Evolutionary conservation across 2,113 vertebrate genomes (phyloP), one percentile per base, ranked within the genome.

Genomic region (Xenopus borealis): DNA sequence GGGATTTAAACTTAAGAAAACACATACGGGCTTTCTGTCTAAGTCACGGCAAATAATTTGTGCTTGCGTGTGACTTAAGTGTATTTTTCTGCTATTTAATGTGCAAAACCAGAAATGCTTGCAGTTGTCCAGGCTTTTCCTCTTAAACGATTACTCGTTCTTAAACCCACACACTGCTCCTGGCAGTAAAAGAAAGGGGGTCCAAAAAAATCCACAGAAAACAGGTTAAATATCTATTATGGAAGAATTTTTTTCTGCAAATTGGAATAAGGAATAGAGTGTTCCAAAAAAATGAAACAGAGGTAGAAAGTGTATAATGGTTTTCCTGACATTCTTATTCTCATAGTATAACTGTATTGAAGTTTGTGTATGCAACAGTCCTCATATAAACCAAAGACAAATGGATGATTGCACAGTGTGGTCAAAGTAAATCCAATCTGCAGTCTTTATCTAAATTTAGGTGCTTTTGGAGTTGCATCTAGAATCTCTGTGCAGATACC

Each of bases 221-320:
- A 58, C 16, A 46, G 16, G 55, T 18, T 17, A 16, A 18, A 7
- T 58, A 68, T 63, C 20, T 68, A 7, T 10, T 61, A 58, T 75
- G 73, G 66, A 75, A 75, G 73, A 27, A 75, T 69, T 69, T 75
- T 69, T 40, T 45, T 75, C 61, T 62, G 66, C 13, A 70, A 70
- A 70, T 63, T 18, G 19, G 74, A 77, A 70, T 70, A 70, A 75
- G 68, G 72, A 75, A 63, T 55, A 76, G 88, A 90, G 88, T 67
- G 89, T 93, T 93, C 91, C 91, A 91, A 90, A 88, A n/a, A 89
- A 85, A 84, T 93, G 91, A 93, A 93, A 93, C 85, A 59, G 91
- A 92, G 91, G 90, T 92, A 93, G 91, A 92, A 92, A 89, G 82
- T 93, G 90, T 91, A 90, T 88, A 46, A 89, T 91, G 85, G 85